These are phyloP conservation scores for Hemicentrotus pulcherrimus DNA, from an alignment of 35 echinoderm and acorn worm species.

Conservation along the genomic window DNA sequence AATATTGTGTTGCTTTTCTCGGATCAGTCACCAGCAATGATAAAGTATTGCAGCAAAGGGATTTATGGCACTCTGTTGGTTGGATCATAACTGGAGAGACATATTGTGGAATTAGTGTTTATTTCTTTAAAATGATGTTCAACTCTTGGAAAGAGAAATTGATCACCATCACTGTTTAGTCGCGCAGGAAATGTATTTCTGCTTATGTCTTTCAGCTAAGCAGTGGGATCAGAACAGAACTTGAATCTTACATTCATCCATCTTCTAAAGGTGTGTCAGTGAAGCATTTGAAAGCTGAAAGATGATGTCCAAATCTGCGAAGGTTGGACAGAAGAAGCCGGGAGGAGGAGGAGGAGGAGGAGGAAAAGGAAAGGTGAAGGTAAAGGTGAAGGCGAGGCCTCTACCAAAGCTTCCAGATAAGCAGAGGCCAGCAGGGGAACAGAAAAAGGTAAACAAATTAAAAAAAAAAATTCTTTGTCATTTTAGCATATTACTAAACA, in stretches of 20 bases:
- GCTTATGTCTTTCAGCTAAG: too few relatives aligned
- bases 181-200: background rate
- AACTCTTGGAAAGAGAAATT: too few relatives aligned
- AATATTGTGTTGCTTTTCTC: too few relatives aligned
- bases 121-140: background rate
- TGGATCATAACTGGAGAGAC: too few relatives aligned
- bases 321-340: background rate
- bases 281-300: background rate
- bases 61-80: too few relatives aligned
- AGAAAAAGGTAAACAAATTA: slow-evolving; percentile 19
- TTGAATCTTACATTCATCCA: background rate
- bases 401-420: background rate
- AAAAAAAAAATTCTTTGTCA: too few relatives aligned
- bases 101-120: background rate
- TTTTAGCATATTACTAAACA: too few relatives aligned
- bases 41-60: too few relatives aligned
- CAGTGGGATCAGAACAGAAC: too few relatives aligned
- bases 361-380: background rate
- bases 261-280: background rate
- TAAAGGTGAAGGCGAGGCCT: background rate
- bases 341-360: background rate
- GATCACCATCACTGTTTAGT: background rate
- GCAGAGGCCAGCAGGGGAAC: background rate
- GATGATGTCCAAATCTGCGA: background rate
- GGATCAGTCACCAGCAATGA: too few relatives aligned